Conservation (phyloP, 2,888 invertebrate species). For the Heliconius cydno region DNA sequence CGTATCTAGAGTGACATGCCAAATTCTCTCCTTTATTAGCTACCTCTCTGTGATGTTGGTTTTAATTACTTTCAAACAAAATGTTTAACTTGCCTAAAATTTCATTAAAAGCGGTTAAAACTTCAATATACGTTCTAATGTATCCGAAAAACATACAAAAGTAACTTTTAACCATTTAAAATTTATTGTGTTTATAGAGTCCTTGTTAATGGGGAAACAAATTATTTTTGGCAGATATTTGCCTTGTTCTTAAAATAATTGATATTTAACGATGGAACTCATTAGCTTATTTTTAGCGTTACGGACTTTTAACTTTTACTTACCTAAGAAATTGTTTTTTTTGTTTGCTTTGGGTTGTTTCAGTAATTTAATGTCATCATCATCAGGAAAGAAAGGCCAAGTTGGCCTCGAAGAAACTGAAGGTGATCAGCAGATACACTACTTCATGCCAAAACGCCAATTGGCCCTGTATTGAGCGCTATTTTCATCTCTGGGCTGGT, state of each 20-base stretch:
- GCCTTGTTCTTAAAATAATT: conserved; percentile 23
- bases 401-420: too few relatives aligned
- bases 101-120: conserved; percentile 48
- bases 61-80: conserved; percentile 50
- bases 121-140: conserved; percentile 42
- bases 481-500: too few relatives aligned
- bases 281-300: conserved; percentile 26
- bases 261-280: conserved; percentile 28
- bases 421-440: too few relatives aligned
- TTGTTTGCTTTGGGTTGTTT: not conserved
- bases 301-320: not conserved
- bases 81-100: conserved; percentile 51
- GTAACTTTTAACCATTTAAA: conserved; percentile 35
- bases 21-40: conserved; percentile 39
- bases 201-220: conserved; percentile 16
- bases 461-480: too few relatives aligned
- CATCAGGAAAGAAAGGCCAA: too few relatives aligned
- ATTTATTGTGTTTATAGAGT: conserved; percentile 26
- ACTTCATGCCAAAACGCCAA: too few relatives aligned
- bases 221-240: conserved; percentile 17
- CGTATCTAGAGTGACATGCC: conserved; percentile 23
- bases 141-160: conserved; percentile 44
- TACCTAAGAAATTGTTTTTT: not conserved
- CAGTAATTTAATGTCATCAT: too few relatives aligned
- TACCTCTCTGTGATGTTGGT: conserved; percentile 44